These are phyloP conservation scores for Acanthosoma haemorrhoidale DNA, from an alignment of 2,888 invertebrate genomes.

Conservation along the genomic window DNA sequence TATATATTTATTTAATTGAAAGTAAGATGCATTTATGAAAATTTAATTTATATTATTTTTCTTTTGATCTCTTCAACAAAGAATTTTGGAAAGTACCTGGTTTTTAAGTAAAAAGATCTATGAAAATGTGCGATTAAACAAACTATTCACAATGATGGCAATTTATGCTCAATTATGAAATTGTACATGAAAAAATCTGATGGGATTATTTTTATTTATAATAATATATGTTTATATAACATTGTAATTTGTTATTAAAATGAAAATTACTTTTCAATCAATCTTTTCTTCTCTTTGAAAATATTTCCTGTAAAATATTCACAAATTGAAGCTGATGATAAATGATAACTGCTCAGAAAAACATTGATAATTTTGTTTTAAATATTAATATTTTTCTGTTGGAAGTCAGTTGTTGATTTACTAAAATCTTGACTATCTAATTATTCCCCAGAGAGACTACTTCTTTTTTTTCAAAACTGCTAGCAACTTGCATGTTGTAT, in stretches of 20 bases:
- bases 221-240: not conserved
- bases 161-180: constrained; percentile 1
- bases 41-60: constrained; percentile 10
- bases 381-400: too few relatives aligned
- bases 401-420: too few relatives aligned
- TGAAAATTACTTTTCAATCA: too few relatives aligned
- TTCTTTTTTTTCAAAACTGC: too few relatives aligned
- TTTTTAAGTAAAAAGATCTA: not conserved
- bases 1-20: not conserved
- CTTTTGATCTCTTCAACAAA: constrained; percentile 4
- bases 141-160: not conserved
- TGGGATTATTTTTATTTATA: not conserved
- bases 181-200: not conserved
- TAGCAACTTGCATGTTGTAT: too few relatives aligned
- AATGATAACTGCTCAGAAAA: too few relatives aligned
- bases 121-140: not conserved
- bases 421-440: too few relatives aligned
- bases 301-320: too few relatives aligned
- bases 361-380: too few relatives aligned
- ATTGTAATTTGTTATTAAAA: not conserved
- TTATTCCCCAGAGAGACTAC: too few relatives aligned
- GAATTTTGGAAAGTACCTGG: constrained; percentile 12
- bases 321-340: too few relatives aligned
- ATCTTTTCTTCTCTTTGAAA: too few relatives aligned
- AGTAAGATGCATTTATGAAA: constrained; percentile 8